Evolutionary conservation across 2,113 vertebrate genomes (phyloP).

Genomic region (Antechinus flavipes): DNA sequence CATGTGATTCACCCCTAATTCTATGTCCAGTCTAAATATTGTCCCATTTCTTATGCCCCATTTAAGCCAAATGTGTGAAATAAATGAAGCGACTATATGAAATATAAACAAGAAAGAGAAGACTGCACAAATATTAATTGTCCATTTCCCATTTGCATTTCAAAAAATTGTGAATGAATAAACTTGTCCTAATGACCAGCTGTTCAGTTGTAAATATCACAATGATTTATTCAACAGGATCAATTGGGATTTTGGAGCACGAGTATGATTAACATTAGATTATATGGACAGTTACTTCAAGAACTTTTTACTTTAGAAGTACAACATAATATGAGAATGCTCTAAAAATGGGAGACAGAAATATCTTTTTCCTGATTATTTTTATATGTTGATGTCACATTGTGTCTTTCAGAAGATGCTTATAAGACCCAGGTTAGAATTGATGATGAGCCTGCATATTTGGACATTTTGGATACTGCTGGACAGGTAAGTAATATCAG

Average conservation of each 20-base stretch:
- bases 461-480: conserved; percentile 87
- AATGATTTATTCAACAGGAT: conserved; percentile 2
- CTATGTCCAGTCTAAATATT: conserved; percentile 43
- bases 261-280: background rate
- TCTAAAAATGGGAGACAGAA: background rate
- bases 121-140: background rate
- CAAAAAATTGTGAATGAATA: background rate
- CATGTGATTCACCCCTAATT: conserved; percentile 46
- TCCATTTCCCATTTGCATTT: conserved; percentile 1
- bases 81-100: conserved; percentile 5
- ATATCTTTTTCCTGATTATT: background rate
- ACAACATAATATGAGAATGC: background rate
- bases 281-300: background rate
- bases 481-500: conserved; percentile 81
- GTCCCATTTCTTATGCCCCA: rapidly evolving
- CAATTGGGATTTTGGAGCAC: background rate
- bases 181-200: rapidly evolving
- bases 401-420: conserved; percentile 85
- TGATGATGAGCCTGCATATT: conserved; percentile 84
- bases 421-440: conserved; percentile 87
- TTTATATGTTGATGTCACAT: conserved; percentile 19
- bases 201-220: background rate
- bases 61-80: conserved; percentile 27
- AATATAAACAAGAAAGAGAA: conserved; percentile 38
- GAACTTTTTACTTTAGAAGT: background rate